These are phyloP conservation scores for Hirudinaria manillensis DNA, from an alignment of 2,888 invertebrate species.

Conservation along the genomic window DNA sequence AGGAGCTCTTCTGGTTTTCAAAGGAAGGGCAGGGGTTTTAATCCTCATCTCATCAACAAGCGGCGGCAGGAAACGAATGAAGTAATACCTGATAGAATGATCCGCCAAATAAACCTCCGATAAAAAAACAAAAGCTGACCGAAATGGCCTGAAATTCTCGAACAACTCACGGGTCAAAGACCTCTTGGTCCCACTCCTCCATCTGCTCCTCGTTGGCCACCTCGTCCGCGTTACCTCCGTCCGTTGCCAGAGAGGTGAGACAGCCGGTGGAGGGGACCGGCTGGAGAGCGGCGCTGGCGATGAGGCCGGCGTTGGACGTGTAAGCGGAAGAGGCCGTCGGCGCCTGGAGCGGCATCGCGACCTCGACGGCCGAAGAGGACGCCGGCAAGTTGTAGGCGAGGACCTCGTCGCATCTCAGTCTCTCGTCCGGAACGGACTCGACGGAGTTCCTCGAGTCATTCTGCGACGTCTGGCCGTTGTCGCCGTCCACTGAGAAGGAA, in stretches of 20 bases:
- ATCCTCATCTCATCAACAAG: slow-evolving; percentile 71
- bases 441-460: slow-evolving; percentile 14
- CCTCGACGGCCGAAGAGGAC: neutral
- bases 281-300: slow-evolving; percentile 26
- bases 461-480: neutral
- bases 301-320: slow-evolving; percentile 8
- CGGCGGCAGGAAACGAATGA: slow-evolving; percentile 83
- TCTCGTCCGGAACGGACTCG: slow-evolving; percentile 21
- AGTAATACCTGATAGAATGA: slow-evolving; percentile 56
- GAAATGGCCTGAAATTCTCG: neutral
- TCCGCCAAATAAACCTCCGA: neutral
- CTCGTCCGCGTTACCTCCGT: slow-evolving; percentile 40
- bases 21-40: slow-evolving; percentile 66
- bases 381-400: slow-evolving; percentile 13
- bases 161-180: slow-evolving; percentile 68
- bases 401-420: slow-evolving; percentile 22
- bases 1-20: slow-evolving; percentile 84
- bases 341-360: neutral
- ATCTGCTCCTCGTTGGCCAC: slow-evolving; percentile 49
- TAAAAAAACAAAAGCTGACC: neutral
- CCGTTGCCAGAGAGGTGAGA: slow-evolving; percentile 19
- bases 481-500: slow-evolving; percentile 1
- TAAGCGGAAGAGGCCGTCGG: neutral
- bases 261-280: slow-evolving; percentile 20
- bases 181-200: slow-evolving; percentile 64